Evolutionary conservation across 1,140 invertebrate genomes (phyloP).

Genomic region (Pteromalus puparum): DNA sequence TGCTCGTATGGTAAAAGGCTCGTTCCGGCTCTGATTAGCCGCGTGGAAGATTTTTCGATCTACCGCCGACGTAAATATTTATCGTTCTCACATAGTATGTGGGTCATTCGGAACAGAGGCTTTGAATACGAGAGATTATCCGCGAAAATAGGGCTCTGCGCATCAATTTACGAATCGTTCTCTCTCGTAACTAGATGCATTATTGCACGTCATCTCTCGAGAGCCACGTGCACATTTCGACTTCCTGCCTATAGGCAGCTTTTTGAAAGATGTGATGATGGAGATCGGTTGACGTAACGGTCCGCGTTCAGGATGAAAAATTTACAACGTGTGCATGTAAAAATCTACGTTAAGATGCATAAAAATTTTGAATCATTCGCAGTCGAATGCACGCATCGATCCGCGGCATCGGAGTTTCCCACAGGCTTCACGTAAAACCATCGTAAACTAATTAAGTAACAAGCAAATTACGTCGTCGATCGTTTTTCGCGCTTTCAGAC

Average conservation of each 20-base stretch:
- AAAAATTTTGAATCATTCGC: too few relatives aligned
- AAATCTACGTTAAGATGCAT: too few relatives aligned
- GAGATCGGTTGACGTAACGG: constrained; percentile 40
- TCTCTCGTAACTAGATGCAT: constrained; percentile 27
- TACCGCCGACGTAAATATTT: neutral
- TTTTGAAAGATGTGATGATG: constrained; percentile 12
- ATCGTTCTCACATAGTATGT: neutral
- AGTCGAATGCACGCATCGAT: too few relatives aligned
- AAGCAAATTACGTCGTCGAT: too few relatives aligned
- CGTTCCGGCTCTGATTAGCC: neutral
- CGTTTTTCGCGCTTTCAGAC: too few relatives aligned
- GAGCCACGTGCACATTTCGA: neutral
- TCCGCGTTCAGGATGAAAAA: too few relatives aligned
- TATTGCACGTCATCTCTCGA: neutral
- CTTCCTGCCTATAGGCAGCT: constrained; percentile 1
- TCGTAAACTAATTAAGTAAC: too few relatives aligned
- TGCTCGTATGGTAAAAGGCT: neutral
- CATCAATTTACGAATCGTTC: neutral
- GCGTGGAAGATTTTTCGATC: constrained; percentile 34
- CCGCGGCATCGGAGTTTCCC: too few relatives aligned
- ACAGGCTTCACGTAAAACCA: too few relatives aligned
- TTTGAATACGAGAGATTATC: neutral
- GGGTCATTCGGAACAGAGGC: neutral
- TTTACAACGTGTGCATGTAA: too few relatives aligned
- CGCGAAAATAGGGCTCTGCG: neutral